These are phyloP conservation scores for Acyrthosiphon pisum DNA, from an alignment of 1,140 invertebrate genomes.

Conservation along the genomic window DNA sequence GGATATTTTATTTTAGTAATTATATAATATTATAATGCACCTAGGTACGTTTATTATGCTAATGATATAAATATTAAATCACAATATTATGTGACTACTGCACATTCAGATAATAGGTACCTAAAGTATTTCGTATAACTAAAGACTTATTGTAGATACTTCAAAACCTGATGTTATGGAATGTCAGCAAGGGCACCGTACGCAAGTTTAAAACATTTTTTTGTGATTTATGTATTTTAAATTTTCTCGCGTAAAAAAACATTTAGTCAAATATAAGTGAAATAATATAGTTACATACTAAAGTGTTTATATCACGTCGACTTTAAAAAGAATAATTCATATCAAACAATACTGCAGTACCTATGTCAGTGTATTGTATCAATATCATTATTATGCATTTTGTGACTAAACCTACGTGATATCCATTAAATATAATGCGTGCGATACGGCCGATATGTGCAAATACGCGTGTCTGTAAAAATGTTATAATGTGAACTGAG, in stretches of 20 bases:
- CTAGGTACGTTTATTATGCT: background rate
- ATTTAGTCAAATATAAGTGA: background rate
- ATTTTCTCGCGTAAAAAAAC: no score
- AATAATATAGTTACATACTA: background rate
- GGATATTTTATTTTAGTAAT: background rate
- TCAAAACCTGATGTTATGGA: background rate
- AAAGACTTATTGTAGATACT: background rate
- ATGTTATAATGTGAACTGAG: no score
- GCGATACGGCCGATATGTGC: no score
- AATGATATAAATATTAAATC: background rate
- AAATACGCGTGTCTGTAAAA: no score
- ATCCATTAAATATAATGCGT: no score
- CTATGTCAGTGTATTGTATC: background rate
- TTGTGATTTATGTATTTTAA: no score
- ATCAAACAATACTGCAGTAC: background rate
- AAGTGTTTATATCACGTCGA: background rate
- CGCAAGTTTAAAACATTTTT: background rate
- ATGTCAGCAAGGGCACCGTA: background rate
- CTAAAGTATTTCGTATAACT: background rate
- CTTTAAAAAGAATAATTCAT: background rate
- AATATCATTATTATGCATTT: background rate
- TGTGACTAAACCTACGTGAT: background rate
- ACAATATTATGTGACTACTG: background rate
- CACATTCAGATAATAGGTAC: no score
- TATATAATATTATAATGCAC: no score